Percentiles rank a stretch among this genome's conserved stretches.
Conservation (phyloP, 2,797 vertebrate species). For the Nyctibius grandis region DNA sequence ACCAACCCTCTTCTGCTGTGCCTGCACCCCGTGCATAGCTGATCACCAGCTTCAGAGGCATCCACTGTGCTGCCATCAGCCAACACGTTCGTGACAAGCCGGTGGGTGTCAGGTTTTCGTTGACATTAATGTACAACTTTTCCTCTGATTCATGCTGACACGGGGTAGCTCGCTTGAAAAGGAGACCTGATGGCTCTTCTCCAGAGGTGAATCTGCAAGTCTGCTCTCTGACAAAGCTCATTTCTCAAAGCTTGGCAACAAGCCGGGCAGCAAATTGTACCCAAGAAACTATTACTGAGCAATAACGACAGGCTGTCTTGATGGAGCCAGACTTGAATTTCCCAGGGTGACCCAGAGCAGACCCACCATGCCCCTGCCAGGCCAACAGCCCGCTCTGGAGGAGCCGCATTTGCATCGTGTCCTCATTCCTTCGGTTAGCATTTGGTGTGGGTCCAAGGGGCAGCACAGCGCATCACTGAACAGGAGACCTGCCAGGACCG, state of each 20-base stretch:
- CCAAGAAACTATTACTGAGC: not conserved
- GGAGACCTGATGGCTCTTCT: conserved; percentile 27
- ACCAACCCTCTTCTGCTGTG: not conserved
- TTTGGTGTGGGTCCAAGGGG: not conserved
- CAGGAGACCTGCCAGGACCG: not conserved
- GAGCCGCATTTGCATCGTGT: fast-evolving
- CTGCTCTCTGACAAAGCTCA: conserved; percentile 49
- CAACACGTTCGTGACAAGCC: not conserved
- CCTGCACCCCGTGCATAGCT: not conserved
- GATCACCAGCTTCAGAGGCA: not conserved
- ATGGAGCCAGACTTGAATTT: not conserved
- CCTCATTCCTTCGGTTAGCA: not conserved
- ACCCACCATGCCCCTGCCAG: not conserved
- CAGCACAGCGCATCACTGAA: not conserved
- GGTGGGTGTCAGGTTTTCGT: not conserved
- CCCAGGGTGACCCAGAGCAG: not conserved
- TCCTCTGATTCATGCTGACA: conserved; percentile 37
- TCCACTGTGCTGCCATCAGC: not conserved
- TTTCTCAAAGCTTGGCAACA: conserved; percentile 53
- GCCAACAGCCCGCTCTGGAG: not conserved
- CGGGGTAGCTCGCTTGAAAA: not conserved
- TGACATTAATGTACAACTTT: not conserved
- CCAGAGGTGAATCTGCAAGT: conserved; percentile 16
- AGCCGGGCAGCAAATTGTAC: conserved; percentile 22
- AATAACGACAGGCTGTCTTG: not conserved